A percentile compares a stretch with the other conserved stretches of the same genome.
Conservation (phyloP, 2,797 vertebrate species). For the Pipistrellus pipistrellus region DNA sequence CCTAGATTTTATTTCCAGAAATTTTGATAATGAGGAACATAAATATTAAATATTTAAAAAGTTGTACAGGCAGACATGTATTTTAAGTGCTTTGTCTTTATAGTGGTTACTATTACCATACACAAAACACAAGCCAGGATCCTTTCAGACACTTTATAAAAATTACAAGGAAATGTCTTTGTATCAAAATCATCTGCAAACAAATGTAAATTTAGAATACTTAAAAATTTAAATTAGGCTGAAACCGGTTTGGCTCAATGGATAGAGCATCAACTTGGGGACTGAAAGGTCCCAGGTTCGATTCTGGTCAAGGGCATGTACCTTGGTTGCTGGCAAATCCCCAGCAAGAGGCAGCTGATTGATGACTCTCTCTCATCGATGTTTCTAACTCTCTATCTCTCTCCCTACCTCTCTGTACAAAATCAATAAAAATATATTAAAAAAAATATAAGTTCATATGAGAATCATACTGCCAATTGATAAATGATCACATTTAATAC, state of each 20-base stretch:
- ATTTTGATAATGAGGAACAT: background rate
- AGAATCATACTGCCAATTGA: background rate
- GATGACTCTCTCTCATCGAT: too few species aligned
- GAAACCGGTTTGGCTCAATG: too few species aligned
- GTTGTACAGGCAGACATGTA: background rate
- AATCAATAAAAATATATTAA: too few species aligned
- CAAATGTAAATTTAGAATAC: background rate
- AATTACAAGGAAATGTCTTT: background rate
- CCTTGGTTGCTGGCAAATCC: too few species aligned
- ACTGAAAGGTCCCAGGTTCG: too few species aligned
- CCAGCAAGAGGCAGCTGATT: too few species aligned
- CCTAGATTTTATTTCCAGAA: background rate
- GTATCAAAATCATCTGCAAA: slow-evolving; percentile 2
- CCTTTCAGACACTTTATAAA: background rate
- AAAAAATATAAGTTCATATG: background rate
- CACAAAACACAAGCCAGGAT: background rate
- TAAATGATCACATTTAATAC: background rate
- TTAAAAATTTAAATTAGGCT: background rate
- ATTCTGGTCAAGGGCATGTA: too few species aligned
- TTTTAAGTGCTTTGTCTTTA: background rate
- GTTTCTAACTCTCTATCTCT: too few species aligned
- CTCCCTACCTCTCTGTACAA: too few species aligned
- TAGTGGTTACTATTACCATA: background rate
- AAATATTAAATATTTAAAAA: background rate
- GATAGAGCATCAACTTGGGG: too few species aligned